Evolutionary conservation across 2,888 invertebrate genomes (phyloP), one percentile per base, ranked within the genome.

Genomic region (Cinara cedri): DNA sequence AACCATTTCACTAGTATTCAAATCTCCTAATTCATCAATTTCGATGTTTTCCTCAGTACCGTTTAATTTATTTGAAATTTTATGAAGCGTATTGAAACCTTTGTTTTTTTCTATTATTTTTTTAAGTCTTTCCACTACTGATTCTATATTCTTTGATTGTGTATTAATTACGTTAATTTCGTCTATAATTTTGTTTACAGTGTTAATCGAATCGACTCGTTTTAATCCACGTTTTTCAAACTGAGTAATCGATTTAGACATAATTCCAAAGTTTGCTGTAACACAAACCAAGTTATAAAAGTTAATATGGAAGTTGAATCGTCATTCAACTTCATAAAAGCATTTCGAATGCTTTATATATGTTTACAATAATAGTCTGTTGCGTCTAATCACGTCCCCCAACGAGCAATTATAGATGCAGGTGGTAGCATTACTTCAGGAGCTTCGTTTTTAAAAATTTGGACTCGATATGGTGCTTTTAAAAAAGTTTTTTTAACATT

Each of bases 11-110:
- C 65, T 46, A 21, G 21, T 21, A 46, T 65, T 46, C 65, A 65
- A 65, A 44, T 65, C 19, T 65, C 63, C 63, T 65, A 65, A 65
- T 44, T 65, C 63, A 19, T 44, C 44, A 1, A 63, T n/a, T n/a
- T n/a, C n/a, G n/a, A n/a, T 63, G 44, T 65, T 65, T 65, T 42
- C 21, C 21, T 46, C 65, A 46, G 65, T 65, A 16, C 46, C 46
- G 46, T 49, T 66, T 66, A 65, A 65, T 21, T 46, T 65, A 65
- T 24, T 65, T 46, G 65, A 46, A 46, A 65, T 46, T 65, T 21
- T 65, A 46, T 21, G 21, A 65, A 65, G 65, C 46, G 14, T 65
- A 65, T 65, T 26, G 26, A 62, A 62, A 16, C 26, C 34, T 62
- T 34, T 62, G 60, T 26, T 62, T 62, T n/a, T 46, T 46, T 46